Evolutionary conservation across 92 coral and sea anemone genomes (phyloP).

Genomic region (Meandrina meandrites): DNA sequence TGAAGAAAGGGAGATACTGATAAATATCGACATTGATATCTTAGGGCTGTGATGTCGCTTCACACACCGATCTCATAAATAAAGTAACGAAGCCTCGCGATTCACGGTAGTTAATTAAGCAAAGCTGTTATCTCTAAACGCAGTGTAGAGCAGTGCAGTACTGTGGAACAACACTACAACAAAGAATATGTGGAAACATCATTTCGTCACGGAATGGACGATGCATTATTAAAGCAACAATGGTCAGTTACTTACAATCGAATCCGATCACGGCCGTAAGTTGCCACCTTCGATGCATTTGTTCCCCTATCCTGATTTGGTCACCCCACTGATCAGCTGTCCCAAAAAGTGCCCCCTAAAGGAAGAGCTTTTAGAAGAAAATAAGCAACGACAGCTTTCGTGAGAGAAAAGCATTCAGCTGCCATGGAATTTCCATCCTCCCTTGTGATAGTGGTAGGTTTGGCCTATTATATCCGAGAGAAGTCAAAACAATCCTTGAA

Average conservation of each 20-base stretch:
- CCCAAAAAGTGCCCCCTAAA: neutral
- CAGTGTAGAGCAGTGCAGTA: neutral
- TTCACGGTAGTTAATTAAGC: too few species aligned
- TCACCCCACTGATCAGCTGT: too few species aligned
- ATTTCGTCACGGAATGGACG: neutral
- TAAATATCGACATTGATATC: neutral
- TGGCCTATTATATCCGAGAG: neutral
- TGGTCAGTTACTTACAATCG: neutral
- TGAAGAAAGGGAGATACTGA: neutral
- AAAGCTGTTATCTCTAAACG: too few species aligned
- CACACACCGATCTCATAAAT: neutral
- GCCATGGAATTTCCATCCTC: neutral
- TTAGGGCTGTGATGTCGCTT: neutral
- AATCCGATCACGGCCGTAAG: neutral
- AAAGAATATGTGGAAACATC: neutral
- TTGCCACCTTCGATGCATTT: too few species aligned
- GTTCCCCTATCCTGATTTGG: neutral
- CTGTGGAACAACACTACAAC: neutral
- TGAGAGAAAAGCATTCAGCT: neutral
- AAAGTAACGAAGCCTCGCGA: too few species aligned
- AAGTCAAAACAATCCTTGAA: conserved; percentile 25
- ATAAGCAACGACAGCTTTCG: neutral
- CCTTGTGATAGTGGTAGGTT: neutral
- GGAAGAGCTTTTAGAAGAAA: neutral
- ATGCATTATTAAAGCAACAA: neutral